These are phyloP conservation scores for Drosophila quinaria DNA, from an alignment of 2,888 invertebrate genomes.

Conservation along the genomic window DNA sequence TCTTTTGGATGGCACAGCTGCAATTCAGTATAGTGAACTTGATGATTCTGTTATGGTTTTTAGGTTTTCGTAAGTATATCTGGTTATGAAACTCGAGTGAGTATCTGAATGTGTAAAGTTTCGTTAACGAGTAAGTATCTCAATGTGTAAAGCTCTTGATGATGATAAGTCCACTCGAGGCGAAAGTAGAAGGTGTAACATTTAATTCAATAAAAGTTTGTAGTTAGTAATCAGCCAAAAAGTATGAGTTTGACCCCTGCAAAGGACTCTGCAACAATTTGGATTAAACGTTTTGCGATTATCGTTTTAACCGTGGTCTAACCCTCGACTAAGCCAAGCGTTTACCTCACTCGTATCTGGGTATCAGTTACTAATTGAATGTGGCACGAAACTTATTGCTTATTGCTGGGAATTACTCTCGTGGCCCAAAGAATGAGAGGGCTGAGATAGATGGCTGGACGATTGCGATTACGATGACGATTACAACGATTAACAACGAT, in stretches of 20 bases:
- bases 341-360: conserved; percentile 47
- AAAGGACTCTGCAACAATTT: conserved; percentile 10
- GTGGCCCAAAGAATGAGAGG: not conserved
- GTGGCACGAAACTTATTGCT: conserved; percentile 62
- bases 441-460: conserved; percentile 23
- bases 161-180: not conserved
- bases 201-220: conserved; percentile 64
- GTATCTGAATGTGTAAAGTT: not conserved
- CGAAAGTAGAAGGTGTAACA: conserved; percentile 50
- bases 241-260: not conserved
- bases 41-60: not conserved
- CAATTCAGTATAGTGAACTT: too few relatives aligned
- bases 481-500: conserved; percentile 45
- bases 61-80: not conserved
- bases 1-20: not conserved
- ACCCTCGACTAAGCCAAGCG: conserved; percentile 67
- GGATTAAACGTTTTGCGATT: conserved; percentile 75
- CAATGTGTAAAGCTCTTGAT: not conserved
- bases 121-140: not conserved
- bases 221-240: conserved; percentile 31
- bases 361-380: conserved; percentile 62
- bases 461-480: conserved; percentile 45
- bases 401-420: conserved; percentile 43
- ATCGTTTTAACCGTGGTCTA: conserved; percentile 41
- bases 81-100: not conserved